phyloP scores from a whole-genome alignment of 2,888 invertebrate genomes.

The Rhamnusium bicolor region DNA sequence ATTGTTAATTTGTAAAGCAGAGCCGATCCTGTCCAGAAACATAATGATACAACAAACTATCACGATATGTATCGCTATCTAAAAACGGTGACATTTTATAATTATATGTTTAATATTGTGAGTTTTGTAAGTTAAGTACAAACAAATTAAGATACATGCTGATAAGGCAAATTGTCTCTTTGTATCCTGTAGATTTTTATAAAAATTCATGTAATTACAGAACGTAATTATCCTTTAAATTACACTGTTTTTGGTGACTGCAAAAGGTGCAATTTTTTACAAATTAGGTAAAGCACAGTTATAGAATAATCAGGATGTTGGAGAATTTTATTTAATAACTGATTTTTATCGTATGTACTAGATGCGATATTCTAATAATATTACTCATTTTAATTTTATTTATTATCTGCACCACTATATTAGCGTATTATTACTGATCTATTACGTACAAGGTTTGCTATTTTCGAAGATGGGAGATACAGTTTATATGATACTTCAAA shows the following conservation, averaged over 20 bases:
- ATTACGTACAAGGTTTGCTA: too few relatives aligned
- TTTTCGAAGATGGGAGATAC: too few relatives aligned
- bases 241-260: conserved; percentile 15
- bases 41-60: conserved; percentile 47
- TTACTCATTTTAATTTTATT: not conserved
- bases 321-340: not conserved
- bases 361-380: not conserved
- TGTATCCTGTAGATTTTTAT: conserved; percentile 56
- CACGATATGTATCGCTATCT: conserved; percentile 49
- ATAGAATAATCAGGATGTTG: conserved; percentile 3
- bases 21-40: conserved; percentile 35
- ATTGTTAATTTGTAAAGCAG: not conserved
- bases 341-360: not conserved
- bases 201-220: conserved; percentile 43
- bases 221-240: conserved; percentile 43
- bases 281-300: conserved; percentile 29
- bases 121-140: conserved; percentile 56
- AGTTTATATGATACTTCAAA: too few relatives aligned
- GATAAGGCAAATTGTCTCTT: conserved; percentile 62
- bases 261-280: conserved; percentile 36
- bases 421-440: too few relatives aligned
- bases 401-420: not conserved
- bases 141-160: conserved; percentile 61
- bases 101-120: conserved; percentile 53
- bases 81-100: conserved; percentile 58